A percentile compares a stretch with the other conserved stretches of the same genome.
Conservation (phyloP, 2,113 vertebrate genomes). For the Zapus hudsonius region DNA sequence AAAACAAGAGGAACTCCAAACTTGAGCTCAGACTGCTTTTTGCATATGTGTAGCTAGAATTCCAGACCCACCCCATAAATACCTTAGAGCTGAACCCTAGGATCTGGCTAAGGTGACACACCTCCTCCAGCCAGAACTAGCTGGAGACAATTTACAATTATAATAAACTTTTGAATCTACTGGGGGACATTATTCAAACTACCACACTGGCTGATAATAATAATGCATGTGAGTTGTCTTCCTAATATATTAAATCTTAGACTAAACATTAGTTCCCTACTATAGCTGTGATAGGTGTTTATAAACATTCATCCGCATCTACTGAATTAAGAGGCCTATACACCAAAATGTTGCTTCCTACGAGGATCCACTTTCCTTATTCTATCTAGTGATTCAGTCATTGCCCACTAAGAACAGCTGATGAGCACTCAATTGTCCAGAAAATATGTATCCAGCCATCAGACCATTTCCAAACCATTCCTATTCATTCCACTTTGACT, state of each 20-base stretch:
- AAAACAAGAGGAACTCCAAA: no score
- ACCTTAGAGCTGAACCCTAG: no score
- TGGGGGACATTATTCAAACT: no score
- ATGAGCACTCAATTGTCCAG: background rate
- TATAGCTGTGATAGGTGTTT: background rate
- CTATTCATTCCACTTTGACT: background rate
- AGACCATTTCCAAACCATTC: background rate
- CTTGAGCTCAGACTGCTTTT: no score
- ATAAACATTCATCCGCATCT: background rate
- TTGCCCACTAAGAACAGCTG: background rate
- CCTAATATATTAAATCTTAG: background rate
- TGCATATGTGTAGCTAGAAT: no score
- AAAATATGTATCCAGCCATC: background rate
- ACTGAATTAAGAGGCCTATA: background rate
- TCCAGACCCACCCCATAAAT: no score
- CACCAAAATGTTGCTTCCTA: background rate
- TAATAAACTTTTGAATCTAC: no score
- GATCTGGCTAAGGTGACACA: no score
- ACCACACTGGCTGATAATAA: no score
- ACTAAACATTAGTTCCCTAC: background rate
- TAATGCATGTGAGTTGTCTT: background rate
- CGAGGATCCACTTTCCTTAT: background rate
- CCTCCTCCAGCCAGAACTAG: no score
- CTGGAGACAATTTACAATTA: no score
- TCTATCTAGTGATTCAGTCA: background rate